Base-by-base conservation (phyloP, 2,113 vertebrate genomes). In the Gobio gobio region DNA sequence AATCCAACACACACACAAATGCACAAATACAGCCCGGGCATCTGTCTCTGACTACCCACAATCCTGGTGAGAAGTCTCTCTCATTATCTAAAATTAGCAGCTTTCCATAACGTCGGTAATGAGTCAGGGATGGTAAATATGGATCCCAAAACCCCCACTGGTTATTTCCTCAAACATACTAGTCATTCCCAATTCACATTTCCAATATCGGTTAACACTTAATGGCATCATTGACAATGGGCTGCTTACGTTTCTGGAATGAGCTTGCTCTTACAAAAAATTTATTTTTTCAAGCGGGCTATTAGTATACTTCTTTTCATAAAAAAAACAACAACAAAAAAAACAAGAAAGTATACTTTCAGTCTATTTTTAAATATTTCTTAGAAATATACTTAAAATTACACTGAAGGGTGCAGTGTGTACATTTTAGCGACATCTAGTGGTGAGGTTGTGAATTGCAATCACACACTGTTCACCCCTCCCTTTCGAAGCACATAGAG, bases 11-110 rank as follows among this genome's bases (percentile, higher is more conserved):
- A 63, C 86, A 77, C 86, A 77, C 66, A 80, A 84, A 80, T 64
- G 12, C 89, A 63, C 86, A 90, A 74, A 78, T 59, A 83, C 14
- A 83, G 33, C 90, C 89, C 86, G 90, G 91, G 91, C 86, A 92
- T 92, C 90, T 93, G 91, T 90, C 93, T 94, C 90, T 91, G 92
- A 93, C 73, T 68, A 91, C 83, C 90, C 87, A 86, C 90, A 90
- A 91, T 81, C 61, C 90, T 51, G 89, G 91, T 91, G 90, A 90
- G 89, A 87, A 87, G 83, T 90, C 90, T 90, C 90, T 89, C 90
- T 92, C 90, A 87, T 86, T 90, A 86, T 92, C 92, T 93, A 94
- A 93, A 93, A 91, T 93, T 93, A 95, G 93, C 91, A 90, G 87
- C 78, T 87, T 87, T 93, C 84, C 91, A 86, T 86, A 73, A 88